Conservation (phyloP, 2,888 invertebrate genomes). For the Andricus quercusramuli region DNA sequence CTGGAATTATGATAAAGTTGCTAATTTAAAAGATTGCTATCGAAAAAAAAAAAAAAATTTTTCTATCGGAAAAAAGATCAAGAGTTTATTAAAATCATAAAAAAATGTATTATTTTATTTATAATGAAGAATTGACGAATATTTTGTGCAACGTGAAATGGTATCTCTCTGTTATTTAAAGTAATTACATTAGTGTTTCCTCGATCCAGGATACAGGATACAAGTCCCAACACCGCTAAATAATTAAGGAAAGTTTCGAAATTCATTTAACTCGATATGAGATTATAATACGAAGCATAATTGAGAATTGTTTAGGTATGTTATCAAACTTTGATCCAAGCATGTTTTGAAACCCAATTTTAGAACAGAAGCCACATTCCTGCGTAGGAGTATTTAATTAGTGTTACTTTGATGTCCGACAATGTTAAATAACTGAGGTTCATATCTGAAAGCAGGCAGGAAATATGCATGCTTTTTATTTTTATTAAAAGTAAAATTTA, state of each 20-base stretch:
- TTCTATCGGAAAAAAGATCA: too few relatives aligned
- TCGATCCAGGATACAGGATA: background rate
- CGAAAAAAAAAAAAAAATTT: too few relatives aligned
- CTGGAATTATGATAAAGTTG: too few relatives aligned
- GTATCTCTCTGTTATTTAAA: background rate
- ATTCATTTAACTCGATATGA: conserved; percentile 1
- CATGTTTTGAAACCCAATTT: background rate
- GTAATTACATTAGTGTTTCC: conserved; percentile 23
- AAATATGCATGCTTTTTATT: background rate
- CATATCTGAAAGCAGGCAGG: background rate
- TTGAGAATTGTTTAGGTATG: background rate
- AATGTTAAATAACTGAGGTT: background rate
- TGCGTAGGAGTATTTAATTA: background rate
- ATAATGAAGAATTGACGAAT: too few relatives aligned
- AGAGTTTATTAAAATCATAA: too few relatives aligned
- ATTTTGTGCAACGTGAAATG: background rate
- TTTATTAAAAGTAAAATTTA: too few relatives aligned
- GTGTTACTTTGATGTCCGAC: background rate
- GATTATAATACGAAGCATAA: background rate
- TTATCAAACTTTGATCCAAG: background rate
- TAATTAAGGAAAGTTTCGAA: conserved; percentile 23
- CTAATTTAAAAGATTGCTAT: too few relatives aligned
- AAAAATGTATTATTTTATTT: too few relatives aligned
- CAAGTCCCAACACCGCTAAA: conserved; percentile 5
- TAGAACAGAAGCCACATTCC: background rate